phyloP scores from a whole-genome alignment of 2,797 vertebrate species.

The Rhinatrema bivittatum region DNA sequence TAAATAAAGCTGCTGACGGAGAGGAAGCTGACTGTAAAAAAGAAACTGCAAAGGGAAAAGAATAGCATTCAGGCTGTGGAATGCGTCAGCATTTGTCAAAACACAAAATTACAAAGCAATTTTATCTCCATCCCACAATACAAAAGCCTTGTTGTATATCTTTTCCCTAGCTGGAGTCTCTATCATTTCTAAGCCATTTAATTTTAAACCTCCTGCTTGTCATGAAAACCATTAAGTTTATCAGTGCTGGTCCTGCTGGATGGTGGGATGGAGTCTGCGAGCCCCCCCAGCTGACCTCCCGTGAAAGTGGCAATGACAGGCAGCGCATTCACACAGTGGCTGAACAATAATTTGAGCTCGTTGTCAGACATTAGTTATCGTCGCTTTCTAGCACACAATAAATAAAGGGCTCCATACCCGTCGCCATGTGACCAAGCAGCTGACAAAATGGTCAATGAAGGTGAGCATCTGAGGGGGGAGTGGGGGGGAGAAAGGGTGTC shows the following conservation, averaged over 20 bases:
- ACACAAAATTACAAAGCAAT: neutral
- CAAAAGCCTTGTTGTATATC: neutral
- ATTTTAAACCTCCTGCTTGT: neutral
- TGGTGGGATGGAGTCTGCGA: neutral
- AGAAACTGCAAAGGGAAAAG: too few relatives aligned
- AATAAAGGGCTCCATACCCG: neutral
- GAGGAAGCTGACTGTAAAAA: too few relatives aligned
- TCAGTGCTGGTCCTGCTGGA: neutral
- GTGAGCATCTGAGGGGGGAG: rapidly evolving
- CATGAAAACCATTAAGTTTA: constrained; percentile 6
- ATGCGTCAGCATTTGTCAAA: neutral
- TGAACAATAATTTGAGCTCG: neutral
- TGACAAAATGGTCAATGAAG: rapidly evolving
- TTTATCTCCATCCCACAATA: neutral
- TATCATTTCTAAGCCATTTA: constrained; percentile 7
- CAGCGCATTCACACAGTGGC: neutral
- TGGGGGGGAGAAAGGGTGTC: too few relatives aligned
- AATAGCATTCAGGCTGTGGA: too few relatives aligned
- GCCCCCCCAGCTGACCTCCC: neutral
- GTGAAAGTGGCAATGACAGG: neutral
- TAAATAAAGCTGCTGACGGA: too few relatives aligned
- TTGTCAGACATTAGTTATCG: rapidly evolving
- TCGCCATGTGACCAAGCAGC: neutral
- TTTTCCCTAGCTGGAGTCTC: neutral
- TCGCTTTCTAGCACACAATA: constrained; percentile 5